Base-by-base conservation (phyloP, 2,888 invertebrate genomes). In the Cephonodes hylas region DNA sequence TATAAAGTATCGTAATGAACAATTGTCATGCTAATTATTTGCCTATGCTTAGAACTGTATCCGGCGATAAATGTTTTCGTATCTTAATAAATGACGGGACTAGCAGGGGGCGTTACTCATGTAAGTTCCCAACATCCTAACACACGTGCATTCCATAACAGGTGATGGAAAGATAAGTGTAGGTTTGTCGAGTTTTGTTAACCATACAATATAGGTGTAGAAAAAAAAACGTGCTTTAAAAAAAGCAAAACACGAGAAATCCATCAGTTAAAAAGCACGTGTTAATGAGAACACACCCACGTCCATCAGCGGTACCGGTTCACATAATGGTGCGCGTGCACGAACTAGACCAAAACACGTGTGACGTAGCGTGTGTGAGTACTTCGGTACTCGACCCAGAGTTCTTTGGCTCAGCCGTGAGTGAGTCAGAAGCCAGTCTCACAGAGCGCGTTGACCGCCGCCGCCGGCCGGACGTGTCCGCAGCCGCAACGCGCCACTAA, bases 381-480 rank as follows among this genome's bases (percentile, higher is more conserved):
- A 65, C 63, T 59, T 61, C 23, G 6, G n/a, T n/a, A n/a, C n/a
- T n/a, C n/a, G 67, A 1, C n/a, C 38, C 3, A 38, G n/a, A n/a
- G n/a, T n/a, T n/a, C n/a, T 38, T 5, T 10, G 38, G n/a, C 38
- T 38, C 38, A 38, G 13, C n/a, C 38, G 38, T 18, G 38, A 25
- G 25, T 81, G 74, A 73, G 68, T 73, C 77, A 60, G 44, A 61
- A 59, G 65, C 59, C 56, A 63, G 59, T 59, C 78, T 79, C 66
- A 79, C 81, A 86, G 78, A 86, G 89, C 88, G 75, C 89, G 85
- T 85, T 88, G 89, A 89, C 88, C 88, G 77, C 77, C 71, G 70
- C 69, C 71, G 66, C 68, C 66, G 60, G 70, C 71, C 79, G 83
- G 82, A 83, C 85, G 81, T 68, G 61, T 46, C 38, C 58, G 38